Base-by-base conservation (phyloP, 1,140 invertebrate species). In the Centruroides vittatus region DNA sequence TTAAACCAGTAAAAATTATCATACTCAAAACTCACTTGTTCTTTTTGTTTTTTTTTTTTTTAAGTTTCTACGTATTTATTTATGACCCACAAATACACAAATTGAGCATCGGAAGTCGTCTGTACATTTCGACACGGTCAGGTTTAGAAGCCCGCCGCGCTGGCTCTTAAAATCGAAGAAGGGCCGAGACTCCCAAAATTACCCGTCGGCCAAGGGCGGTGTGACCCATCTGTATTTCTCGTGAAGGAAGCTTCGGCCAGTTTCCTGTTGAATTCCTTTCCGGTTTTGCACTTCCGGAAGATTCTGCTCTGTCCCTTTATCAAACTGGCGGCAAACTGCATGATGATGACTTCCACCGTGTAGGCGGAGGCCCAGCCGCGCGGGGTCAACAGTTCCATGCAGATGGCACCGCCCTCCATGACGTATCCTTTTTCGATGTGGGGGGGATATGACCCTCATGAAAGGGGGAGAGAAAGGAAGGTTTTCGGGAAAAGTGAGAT, bases 401-500 rank as follows among this genome's bases (percentile, higher is more conserved):
- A 96, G 65, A 96, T 93, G 36, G 93, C 93, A 35, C 93, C 89
- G 55, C 89, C 89, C 73, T 91, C 88, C 83, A 96, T 88, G 1
- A 97, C 93, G 74, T 93, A 96, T 4, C 67, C 93, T 70, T 92
- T 93, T 67, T 90, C 86, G 73, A 96, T 88, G 62, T 88, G 79
- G 3, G 93, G n/a, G 93, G 54, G 89, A 86, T 54, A 95, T 88
- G 48, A 97, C 89, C 54, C 92, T 79, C 80, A 96, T 90, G 73
- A 96, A 96, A 1, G 93, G 93, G 51, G 93, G 93, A 41, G 90
- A 88, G 71, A 94, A 96, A 6, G 90, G 91, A 73, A 93, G 94
- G 67, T 90, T 89, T 65, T 93, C 89, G 53, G 91, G 86, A 74
- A 91, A 89, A 50, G 82, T 79, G 60, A 93, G 78, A 71, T 90